phyloP scores from a whole-genome alignment of 1,140 invertebrate genomes.

The Neotoxoptera formosana region DNA sequence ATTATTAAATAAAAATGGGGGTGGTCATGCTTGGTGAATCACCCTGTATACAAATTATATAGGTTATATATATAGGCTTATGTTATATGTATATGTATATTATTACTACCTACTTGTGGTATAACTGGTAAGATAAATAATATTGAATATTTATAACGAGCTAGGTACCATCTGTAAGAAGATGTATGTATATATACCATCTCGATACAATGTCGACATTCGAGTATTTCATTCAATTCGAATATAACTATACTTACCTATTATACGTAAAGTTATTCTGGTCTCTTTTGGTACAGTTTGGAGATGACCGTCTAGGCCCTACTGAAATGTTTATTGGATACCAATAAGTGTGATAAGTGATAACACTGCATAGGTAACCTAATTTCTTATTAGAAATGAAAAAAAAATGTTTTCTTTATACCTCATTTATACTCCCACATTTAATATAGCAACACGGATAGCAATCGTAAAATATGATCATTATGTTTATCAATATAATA shows the following conservation, averaged over 20 bases:
- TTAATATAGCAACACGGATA: background rate
- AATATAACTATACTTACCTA: background rate
- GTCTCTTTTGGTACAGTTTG: background rate
- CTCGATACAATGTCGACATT: background rate
- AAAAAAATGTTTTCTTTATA: no score
- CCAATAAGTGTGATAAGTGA: background rate
- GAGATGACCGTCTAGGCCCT: background rate
- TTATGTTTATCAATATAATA: background rate
- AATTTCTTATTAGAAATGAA: no score
- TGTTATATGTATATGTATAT: background rate
- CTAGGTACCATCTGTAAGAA: background rate
- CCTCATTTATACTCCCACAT: background rate
- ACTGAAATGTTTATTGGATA: background rate
- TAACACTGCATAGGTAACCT: background rate
- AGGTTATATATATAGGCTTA: no score
- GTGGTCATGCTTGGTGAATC: no score
- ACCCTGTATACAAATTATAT: background rate
- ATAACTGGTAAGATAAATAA: background rate
- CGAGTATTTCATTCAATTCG: background rate
- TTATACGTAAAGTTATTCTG: background rate
- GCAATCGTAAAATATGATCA: no score
- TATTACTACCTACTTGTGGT: background rate
- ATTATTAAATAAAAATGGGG: no score
- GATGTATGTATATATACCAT: background rate
- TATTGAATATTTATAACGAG: background rate